These are phyloP conservation scores for Drosophila flavopinicola DNA, from an alignment of 2,888 invertebrate species.

Conservation along the genomic window DNA sequence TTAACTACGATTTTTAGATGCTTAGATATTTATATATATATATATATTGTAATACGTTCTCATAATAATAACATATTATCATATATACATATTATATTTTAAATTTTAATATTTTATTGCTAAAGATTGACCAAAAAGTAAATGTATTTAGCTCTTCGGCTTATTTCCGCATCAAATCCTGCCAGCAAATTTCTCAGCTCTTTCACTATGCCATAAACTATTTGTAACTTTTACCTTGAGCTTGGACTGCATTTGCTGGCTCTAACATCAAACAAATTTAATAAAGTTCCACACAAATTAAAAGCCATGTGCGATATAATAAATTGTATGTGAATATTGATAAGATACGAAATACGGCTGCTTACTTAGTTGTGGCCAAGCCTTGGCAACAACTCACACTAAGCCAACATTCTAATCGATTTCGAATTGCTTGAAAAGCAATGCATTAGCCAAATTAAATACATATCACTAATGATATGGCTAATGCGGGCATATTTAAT, in stretches of 20 bases:
- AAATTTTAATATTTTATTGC: too few species aligned
- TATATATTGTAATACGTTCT: too few species aligned
- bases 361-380: neutral
- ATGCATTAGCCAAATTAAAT: constrained; percentile 54
- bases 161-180: constrained; percentile 2
- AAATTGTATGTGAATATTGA: constrained; percentile 30
- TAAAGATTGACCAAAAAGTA: too few species aligned
- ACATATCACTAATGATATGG: constrained; percentile 11
- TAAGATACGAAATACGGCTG: constrained; percentile 26
- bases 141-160: constrained; percentile 3
- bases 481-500: constrained; percentile 41
- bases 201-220: constrained; percentile 27
- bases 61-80: too few species aligned
- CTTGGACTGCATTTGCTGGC: constrained; percentile 25
- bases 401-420: constrained; percentile 8
- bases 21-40: too few species aligned
- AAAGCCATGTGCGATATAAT: constrained; percentile 28
- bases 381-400: neutral
- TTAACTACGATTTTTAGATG: too few species aligned
- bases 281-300: constrained; percentile 37
- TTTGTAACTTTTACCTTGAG: constrained; percentile 28
- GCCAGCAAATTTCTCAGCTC: constrained; percentile 20
- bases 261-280: constrained; percentile 29
- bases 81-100: too few species aligned
- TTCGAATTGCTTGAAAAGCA: constrained; percentile 3